Conservation (phyloP, 92 coral and sea anemone genomes). For the Palythoa heliodiscus region DNA sequence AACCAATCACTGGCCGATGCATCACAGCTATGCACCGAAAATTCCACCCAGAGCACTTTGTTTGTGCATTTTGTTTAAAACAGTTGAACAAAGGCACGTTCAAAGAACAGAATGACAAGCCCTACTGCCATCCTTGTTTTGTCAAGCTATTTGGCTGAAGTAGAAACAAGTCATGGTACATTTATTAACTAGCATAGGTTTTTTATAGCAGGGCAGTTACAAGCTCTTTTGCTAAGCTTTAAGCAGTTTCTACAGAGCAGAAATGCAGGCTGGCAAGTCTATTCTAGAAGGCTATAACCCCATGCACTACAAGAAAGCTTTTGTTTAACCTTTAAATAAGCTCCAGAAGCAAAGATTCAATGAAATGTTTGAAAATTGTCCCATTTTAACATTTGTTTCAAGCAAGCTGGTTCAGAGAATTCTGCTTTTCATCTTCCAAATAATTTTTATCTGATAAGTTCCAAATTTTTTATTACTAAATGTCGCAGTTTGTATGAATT, state of each 20-base stretch:
- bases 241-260: background rate
- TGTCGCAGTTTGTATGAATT: too few species aligned
- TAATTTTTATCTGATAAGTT: too few species aligned
- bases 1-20: slow-evolving; percentile 98
- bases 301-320: background rate
- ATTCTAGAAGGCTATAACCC: background rate
- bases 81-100: slow-evolving; percentile 98
- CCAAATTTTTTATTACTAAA: too few species aligned
- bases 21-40: slow-evolving; percentile 99
- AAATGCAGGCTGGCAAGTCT: background rate
- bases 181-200: background rate
- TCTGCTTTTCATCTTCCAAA: too few species aligned
- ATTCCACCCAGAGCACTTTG: slow-evolving; percentile 99
- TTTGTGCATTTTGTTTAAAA: slow-evolving; percentile 96
- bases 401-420: too few species aligned
- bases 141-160: slow-evolving; percentile 91
- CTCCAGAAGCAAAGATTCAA: too few species aligned
- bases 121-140: slow-evolving; percentile 97
- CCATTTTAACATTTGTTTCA: too few species aligned
- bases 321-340: too few species aligned
- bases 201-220: background rate
- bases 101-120: slow-evolving; percentile 98
- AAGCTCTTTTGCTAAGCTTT: background rate
- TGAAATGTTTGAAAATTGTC: too few species aligned
- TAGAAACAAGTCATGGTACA: background rate